Percentiles rank a stretch among this genome's conserved stretches.
Evolutionary conservation across 2,797 vertebrate species (phyloP).

Genomic region (Semaprochilodus insignis): DNA sequence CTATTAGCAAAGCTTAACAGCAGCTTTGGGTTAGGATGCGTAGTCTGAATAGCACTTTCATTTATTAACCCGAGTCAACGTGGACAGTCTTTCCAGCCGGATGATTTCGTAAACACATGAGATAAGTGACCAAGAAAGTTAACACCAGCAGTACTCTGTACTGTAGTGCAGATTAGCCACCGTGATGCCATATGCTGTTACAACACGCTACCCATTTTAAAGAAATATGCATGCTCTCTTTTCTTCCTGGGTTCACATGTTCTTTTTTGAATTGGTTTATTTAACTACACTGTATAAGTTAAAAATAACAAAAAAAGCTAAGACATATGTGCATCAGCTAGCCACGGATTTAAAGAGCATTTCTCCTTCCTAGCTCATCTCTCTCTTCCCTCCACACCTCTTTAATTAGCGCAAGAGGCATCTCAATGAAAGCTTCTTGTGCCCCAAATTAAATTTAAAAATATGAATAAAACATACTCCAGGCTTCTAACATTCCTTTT

Average conservation of each 20-base stretch:
- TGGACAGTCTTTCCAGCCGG: conserved; percentile 29
- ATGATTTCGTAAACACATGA: conserved; percentile 34
- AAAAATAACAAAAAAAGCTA: conserved; percentile 28
- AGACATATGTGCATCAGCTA: background rate
- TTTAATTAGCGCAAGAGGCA: conserved; percentile 59
- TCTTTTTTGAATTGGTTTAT: conserved; percentile 31
- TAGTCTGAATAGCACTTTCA: conserved; percentile 22
- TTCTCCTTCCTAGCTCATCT: conserved; percentile 32
- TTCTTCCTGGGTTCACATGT: conserved; percentile 22
- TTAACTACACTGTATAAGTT: background rate
- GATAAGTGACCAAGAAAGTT: background rate
- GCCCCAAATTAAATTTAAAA: conserved; percentile 52
- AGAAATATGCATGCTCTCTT: conserved; percentile 9
- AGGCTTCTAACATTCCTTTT: conserved; percentile 53
- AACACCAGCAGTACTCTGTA: background rate
- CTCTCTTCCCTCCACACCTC: conserved; percentile 28
- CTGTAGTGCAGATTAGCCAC: background rate
- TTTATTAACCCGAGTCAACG: conserved; percentile 21
- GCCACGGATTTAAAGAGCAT: conserved; percentile 26
- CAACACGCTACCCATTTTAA: conserved; percentile 18
- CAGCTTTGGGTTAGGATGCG: conserved; percentile 8
- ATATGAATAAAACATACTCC: conserved; percentile 57
- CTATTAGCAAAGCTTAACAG: conserved; percentile 41
- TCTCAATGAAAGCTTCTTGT: conserved; percentile 41
- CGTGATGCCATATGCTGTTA: conserved; percentile 10